These are phyloP conservation scores for Acrossocheilus fasciatus DNA, from an alignment of 2,797 vertebrate genomes.

Conservation along the genomic window DNA sequence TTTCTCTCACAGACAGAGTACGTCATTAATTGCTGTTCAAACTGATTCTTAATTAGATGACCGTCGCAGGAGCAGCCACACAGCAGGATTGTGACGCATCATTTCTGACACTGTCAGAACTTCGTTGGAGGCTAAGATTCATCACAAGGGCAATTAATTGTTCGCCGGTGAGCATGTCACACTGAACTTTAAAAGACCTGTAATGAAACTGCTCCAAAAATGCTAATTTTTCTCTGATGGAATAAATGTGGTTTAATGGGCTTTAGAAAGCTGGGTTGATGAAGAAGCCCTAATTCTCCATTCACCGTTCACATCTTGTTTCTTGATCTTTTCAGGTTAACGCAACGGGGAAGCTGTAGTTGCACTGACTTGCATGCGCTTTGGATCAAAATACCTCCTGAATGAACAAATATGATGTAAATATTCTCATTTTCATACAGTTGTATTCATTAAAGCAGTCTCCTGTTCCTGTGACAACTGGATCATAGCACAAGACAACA, in stretches of 20 bases:
- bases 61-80: neutral
- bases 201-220: neutral
- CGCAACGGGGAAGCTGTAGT: neutral
- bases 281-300: neutral
- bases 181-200: constrained; percentile 18
- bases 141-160: constrained; percentile 41
- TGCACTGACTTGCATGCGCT: neutral
- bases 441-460: neutral
- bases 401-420: neutral
- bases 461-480: neutral
- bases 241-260: neutral
- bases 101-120: constrained; percentile 38
- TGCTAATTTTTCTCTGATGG: neutral
- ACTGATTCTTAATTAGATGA: neutral
- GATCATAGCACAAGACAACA: constrained; percentile 6
- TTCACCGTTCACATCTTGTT: neutral
- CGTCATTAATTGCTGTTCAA: neutral
- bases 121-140: constrained; percentile 27
- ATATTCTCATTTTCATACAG: neutral
- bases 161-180: constrained; percentile 20
- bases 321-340: neutral
- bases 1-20: neutral
- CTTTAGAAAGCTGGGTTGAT: neutral
- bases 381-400: neutral
- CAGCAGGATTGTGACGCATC: constrained; percentile 28